Evolutionary conservation across 2,113 vertebrate genomes (phyloP).

Genomic region (Callospermophilus lateralis): DNA sequence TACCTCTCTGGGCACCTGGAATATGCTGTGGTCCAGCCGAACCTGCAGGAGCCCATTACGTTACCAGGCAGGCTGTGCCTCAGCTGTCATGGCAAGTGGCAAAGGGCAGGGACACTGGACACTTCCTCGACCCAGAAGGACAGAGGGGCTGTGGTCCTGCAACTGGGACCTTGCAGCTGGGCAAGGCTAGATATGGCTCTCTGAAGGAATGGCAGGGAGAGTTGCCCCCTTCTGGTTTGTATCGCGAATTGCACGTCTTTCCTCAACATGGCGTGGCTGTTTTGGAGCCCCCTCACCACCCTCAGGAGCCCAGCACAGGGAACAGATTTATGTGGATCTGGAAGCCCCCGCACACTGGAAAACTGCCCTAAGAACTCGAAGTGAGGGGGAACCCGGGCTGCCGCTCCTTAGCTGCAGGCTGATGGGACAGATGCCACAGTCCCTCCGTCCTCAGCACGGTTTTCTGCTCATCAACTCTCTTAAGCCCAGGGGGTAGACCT

Average conservation of each 20-base stretch:
- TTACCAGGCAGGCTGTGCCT: neutral
- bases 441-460: neutral
- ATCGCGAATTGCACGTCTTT: rapidly evolving
- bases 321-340: neutral
- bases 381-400: neutral
- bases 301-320: neutral
- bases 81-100: neutral
- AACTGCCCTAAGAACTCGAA: neutral
- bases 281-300: neutral
- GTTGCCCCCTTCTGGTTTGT: conserved; percentile 23
- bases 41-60: neutral
- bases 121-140: neutral
- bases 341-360: neutral
- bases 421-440: neutral
- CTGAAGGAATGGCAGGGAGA: neutral
- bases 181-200: neutral
- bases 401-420: neutral
- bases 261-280: neutral
- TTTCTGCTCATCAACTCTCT: neutral
- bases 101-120: neutral
- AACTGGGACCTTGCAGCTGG: neutral
- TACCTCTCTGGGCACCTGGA: neutral
- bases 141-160: neutral
- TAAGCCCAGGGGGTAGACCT: neutral
- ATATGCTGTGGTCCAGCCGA: neutral